Evolutionary conservation across 2,888 invertebrate species (phyloP), one percentile per base, ranked within the genome.

Genomic region (Aphidoletes aphidimyza): DNA sequence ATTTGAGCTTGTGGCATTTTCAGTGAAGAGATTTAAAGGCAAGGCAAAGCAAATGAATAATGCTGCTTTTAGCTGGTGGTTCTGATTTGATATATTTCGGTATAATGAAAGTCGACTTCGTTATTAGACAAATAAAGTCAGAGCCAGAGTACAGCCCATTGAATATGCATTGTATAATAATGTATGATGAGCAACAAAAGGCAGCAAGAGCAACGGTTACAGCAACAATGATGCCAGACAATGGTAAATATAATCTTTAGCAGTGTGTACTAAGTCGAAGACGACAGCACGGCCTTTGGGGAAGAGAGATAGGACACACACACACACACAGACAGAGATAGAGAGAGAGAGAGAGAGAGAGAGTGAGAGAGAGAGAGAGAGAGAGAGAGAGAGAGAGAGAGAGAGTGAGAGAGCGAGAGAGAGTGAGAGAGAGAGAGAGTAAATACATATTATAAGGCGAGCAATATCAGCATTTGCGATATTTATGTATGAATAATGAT

Each of bases 401-500:
- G 42, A 14, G 14, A 14, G 42, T 9, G 42, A 42, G 42, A 42
- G 14, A 42, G 42, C 42, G 42, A 42, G 42, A 42, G 42, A 42
- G 42, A 42, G 42, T 6, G 14, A 42, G 14, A 9, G 42, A 42
- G 42, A 42, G 14, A 42, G 42, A 14, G 14, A 14, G 42, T 9
- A 14, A 42, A 14, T n/a, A n/a, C n/a, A 42, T 26, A 3, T 11
- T 34, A 69, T 30, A 69, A 30, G 34, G 30, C 69, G 69, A 69
- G 34, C 69, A 34, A 30, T 69, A 69, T 69, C 69, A 69, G 69
- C 30, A 69, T 69, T 69, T 69, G 69, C 69, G 14, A 69, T 69
- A 69, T 69, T 69, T 69, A 69, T 69, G 69, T 69, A 69, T 69
- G 69, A 69, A 69, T 69, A 69, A 69, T 69, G 69, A 69, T 69